Conservation (phyloP, 2,888 invertebrate genomes). For the Ectemnius continuus region DNA sequence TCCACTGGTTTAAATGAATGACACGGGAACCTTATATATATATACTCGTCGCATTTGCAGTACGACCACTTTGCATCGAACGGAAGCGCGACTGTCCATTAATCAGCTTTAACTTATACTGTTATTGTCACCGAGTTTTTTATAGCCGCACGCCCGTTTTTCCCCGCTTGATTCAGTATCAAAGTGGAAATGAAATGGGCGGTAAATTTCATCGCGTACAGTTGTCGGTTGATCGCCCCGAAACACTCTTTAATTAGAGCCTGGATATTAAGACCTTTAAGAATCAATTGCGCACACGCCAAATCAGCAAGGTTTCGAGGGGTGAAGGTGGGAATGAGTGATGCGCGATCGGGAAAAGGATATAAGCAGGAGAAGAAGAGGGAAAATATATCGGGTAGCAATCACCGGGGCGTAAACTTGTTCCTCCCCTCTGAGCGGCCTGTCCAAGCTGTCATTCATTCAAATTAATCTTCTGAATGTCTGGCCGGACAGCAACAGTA, state of each 20-base stretch:
- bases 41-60: too few relatives aligned
- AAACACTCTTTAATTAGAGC: conserved; percentile 47
- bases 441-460: conserved; percentile 66
- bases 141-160: too few relatives aligned
- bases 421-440: conserved; percentile 52
- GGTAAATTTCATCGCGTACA: conserved; percentile 3
- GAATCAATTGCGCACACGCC: conserved; percentile 64
- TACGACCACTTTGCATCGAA: too few relatives aligned
- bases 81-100: too few relatives aligned
- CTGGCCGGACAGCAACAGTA: conserved; percentile 50
- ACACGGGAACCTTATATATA: too few relatives aligned
- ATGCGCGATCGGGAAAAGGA: conserved; percentile 17
- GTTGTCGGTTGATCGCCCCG: conserved; percentile 25
- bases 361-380: conserved; percentile 21
- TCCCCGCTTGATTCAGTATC: conserved; percentile 1
- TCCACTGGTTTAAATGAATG: too few relatives aligned
- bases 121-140: too few relatives aligned
- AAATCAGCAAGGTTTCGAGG: conserved; percentile 51
- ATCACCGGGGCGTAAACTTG: conserved; percentile 69
- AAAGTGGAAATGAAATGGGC: neutral
- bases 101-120: too few relatives aligned
- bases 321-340: conserved; percentile 7
- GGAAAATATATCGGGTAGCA: conserved; percentile 57
- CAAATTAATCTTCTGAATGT: conserved; percentile 66
- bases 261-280: conserved; percentile 45